phyloP scores from a whole-genome alignment of 2,888 invertebrate genomes.

The Leptinotarsa peninsularis region DNA sequence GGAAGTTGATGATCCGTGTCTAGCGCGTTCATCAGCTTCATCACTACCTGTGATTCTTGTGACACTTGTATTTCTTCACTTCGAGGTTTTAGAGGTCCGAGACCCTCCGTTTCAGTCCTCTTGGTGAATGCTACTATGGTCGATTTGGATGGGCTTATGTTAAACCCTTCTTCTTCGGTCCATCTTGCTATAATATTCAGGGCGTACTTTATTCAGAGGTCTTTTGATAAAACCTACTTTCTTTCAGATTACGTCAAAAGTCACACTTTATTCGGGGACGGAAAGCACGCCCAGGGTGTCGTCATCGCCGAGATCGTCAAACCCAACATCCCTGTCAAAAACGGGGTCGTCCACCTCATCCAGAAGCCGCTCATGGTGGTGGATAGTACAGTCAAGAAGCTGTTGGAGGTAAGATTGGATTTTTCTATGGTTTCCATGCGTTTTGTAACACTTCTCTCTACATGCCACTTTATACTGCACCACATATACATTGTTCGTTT shows the following conservation, averaged over 20 bases:
- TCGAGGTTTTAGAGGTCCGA: too few relatives aligned
- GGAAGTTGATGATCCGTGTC: too few relatives aligned
- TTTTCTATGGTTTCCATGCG: neutral
- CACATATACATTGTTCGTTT: neutral
- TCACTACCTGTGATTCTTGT: too few relatives aligned
- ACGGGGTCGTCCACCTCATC: conserved; percentile 93
- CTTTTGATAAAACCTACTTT: neutral
- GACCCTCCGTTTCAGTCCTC: too few relatives aligned
- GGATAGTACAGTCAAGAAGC: conserved; percentile 87
- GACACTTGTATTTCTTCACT: too few relatives aligned
- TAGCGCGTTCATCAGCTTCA: too few relatives aligned
- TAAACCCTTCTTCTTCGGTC: too few relatives aligned
- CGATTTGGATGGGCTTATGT: too few relatives aligned
- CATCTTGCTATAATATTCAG: too few relatives aligned
- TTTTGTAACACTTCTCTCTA: conserved; percentile 19
- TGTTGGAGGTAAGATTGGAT: conserved; percentile 79
- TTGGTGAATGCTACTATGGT: too few relatives aligned
- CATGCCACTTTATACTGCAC: conserved; percentile 15
- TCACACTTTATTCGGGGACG: conserved; percentile 83
- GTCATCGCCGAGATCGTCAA: conserved; percentile 89
- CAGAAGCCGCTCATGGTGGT: conserved; percentile 92
- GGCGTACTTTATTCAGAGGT: too few relatives aligned
- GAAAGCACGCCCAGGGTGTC: conserved; percentile 83
- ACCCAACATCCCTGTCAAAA: conserved; percentile 91
- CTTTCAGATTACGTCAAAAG: conserved; percentile 85